phyloP scores from a whole-genome alignment of 2,888 invertebrate species.

The Acrobasis suavella region DNA sequence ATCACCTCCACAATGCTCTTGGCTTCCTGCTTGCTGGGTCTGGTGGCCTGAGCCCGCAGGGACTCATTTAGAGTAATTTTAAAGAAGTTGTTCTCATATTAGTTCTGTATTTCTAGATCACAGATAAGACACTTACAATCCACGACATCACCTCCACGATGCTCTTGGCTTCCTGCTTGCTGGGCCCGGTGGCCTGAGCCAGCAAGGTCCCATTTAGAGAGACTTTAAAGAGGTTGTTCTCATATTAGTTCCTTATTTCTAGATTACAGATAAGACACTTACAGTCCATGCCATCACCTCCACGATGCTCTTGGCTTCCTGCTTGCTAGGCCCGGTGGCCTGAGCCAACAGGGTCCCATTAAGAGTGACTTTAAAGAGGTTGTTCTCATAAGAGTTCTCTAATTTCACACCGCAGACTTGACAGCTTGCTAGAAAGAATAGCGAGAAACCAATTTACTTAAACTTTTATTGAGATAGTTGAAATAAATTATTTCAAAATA shows the following conservation, averaged over 20 bases:
- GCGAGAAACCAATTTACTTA: slow-evolving; percentile 1
- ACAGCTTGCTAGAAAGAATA: slow-evolving; percentile 58
- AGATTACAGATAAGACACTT: slow-evolving; percentile 52
- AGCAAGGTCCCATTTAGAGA: slow-evolving; percentile 48
- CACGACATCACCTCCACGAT: slow-evolving; percentile 53
- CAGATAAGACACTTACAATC: slow-evolving; percentile 63
- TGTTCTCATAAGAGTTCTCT: slow-evolving; percentile 40
- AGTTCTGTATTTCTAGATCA: slow-evolving; percentile 37
- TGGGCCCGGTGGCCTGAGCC: slow-evolving; percentile 45
- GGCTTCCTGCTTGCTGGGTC: slow-evolving; percentile 49
- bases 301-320: slow-evolving; percentile 48
- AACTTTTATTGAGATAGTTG: too few species aligned
- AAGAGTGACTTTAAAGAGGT: slow-evolving; percentile 42
- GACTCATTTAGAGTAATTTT: slow-evolving; percentile 47
- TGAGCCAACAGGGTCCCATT: slow-evolving; percentile 50
- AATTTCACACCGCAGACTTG: slow-evolving; percentile 49
- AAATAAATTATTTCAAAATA: too few species aligned
- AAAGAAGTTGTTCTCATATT: slow-evolving; percentile 42
- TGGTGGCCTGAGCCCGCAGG: slow-evolving; percentile 48
- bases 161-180: slow-evolving; percentile 51
- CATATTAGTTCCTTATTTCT: slow-evolving; percentile 37
- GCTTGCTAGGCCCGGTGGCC: slow-evolving; percentile 45
- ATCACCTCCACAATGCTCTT: slow-evolving; percentile 45
- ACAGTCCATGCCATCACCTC: slow-evolving; percentile 66
- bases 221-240: slow-evolving; percentile 42